Base-by-base conservation (phyloP, 2,113 vertebrate species). In the Regulus satrapa region DNA sequence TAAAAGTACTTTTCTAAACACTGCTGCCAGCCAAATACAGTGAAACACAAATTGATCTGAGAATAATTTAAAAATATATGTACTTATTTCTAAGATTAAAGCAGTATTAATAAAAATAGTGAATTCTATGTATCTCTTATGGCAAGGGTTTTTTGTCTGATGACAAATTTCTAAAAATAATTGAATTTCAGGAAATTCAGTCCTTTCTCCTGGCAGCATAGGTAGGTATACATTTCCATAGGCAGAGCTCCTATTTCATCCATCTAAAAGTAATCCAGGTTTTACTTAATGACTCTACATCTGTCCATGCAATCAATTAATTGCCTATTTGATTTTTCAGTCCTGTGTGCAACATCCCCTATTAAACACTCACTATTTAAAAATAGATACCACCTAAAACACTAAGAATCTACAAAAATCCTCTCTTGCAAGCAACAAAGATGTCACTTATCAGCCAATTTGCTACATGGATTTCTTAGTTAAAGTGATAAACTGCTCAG, bases 341-440 rank as follows among this genome's bases (percentile, higher is more conserved):
- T 24, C 36, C 61, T 73, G 34, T 21, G 23, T 9, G 12, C 41
- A 41, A 49, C 0, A 0, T 24, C 34, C 16, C 9, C 74, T 51
- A 3, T 31, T 38, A 59, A 75, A 61, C 16, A 45, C 23, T 56
- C 9, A 16, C 0, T 2, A 52, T 14, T 6, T 2, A 31, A 40
- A 89, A 89, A 41, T 34, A 81, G 45, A 64, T 25, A 13, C 8
- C 26, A 59, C 28, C 36, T 91, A 68, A 77, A 76, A 7, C 21
- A 45, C 26, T 38, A 31, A 81, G 64, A 19, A 56, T 41, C 20
- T 49, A 52, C 43, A 61, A 86, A 81, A 91, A 72, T 28, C 32
- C 10, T 49, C 1, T 29, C 46, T 46, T 68, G 17, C 26, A 29
- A 34, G 18, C 73, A 55, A 82, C 24, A 41, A 63, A 61, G n/a